phyloP scores from a whole-genome alignment of 1,140 invertebrate genomes.

The Dendrolimus kikuchii region DNA sequence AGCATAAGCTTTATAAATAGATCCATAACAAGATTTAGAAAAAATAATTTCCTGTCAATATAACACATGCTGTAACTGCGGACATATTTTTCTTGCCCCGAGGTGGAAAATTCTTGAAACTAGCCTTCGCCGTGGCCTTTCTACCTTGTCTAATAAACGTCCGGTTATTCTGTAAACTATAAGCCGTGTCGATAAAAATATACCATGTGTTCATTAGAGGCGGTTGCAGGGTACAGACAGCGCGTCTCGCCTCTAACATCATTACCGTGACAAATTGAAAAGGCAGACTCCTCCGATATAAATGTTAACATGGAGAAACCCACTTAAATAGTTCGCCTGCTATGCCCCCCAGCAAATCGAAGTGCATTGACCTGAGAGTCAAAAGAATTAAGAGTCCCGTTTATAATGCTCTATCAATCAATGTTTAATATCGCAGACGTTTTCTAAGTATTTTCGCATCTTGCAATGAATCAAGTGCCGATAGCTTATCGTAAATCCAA shows the following conservation, averaged over 20 bases:
- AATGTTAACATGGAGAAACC: too few species aligned
- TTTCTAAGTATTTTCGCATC: neutral
- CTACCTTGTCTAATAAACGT: conserved; percentile 40
- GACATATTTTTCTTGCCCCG: too few species aligned
- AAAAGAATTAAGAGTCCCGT: conserved; percentile 3
- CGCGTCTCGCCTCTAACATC: conserved; percentile 26
- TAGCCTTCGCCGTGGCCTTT: conserved; percentile 43
- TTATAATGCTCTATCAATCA: conserved; percentile 11
- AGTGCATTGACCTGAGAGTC: conserved; percentile 27
- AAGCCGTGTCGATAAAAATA: conserved; percentile 37
- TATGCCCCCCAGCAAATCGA: conserved; percentile 27
- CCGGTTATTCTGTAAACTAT: conserved; percentile 15
- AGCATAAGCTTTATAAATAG: too few species aligned
- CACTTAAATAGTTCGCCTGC: conserved; percentile 19
- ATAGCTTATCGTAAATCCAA: too few species aligned
- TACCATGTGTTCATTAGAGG: conserved; percentile 34
- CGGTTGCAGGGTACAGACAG: conserved; percentile 32
- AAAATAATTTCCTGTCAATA: too few species aligned
- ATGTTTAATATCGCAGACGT: conserved; percentile 6
- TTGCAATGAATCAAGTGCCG: too few species aligned
- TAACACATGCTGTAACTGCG: too few species aligned
- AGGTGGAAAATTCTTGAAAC: too few species aligned
- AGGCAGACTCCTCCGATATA: conserved; percentile 6
- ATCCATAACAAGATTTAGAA: too few species aligned
- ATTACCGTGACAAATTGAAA: conserved; percentile 33